phyloP scores from a whole-genome alignment of 30 jellyfish, hydroid and myxozoan species.

The Calvadosia cruxmelitensis region DNA sequence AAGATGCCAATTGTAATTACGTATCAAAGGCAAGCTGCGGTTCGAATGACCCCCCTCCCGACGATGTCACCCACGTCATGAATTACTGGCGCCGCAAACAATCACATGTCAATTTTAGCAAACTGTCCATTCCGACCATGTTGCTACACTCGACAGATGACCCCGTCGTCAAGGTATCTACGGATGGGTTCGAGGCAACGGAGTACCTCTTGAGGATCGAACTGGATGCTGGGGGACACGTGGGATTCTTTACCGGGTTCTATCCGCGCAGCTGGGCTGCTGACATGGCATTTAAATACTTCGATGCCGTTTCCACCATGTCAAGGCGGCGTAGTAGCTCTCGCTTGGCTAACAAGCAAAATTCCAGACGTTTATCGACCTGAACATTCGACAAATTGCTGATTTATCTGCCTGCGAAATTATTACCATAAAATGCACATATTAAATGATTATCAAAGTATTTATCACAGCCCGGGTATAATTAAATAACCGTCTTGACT shows the following conservation, averaged over 20 bases:
- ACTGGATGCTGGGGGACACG: conserved; percentile 46
- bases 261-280: conserved; percentile 66
- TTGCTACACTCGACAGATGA: conserved; percentile 36
- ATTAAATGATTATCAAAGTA: too few relatives aligned
- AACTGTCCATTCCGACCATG: conserved; percentile 26
- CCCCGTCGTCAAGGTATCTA: conserved; percentile 16
- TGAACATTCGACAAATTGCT: too few relatives aligned
- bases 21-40: too few relatives aligned
- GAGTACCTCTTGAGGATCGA: conserved; percentile 29
- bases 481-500: too few relatives aligned
- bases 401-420: too few relatives aligned
- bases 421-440: too few relatives aligned
- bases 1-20: background rate
- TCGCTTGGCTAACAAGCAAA: background rate
- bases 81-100: background rate
- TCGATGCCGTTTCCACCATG: conserved; percentile 24
- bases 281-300: conserved; percentile 26
- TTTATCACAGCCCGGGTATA: too few relatives aligned
- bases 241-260: conserved; percentile 36
- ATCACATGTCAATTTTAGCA: conserved; percentile 8
- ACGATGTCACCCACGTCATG: background rate
- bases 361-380: background rate
- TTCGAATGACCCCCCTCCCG: background rate
- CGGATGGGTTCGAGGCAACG: conserved; percentile 21
- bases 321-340: background rate